These are phyloP conservation scores for Apostichopus californicus DNA, from an alignment of 35 echinoderm and acorn worm genomes.

Conservation along the genomic window DNA sequence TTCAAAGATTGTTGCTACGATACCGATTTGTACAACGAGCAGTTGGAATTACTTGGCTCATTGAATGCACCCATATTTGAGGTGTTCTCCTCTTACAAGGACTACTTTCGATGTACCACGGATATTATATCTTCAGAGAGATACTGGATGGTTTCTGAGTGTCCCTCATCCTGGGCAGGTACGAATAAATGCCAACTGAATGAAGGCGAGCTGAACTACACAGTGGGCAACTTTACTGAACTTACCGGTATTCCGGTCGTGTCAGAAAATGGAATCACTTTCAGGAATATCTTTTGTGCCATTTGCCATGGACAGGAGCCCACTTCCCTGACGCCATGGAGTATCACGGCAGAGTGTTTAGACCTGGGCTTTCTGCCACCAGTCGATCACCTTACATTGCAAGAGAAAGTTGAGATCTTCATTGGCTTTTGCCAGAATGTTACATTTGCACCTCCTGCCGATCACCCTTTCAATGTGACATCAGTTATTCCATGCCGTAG, in stretches of 20 bases:
- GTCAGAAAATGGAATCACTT: background rate
- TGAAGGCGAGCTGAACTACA: background rate
- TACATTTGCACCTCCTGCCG: background rate
- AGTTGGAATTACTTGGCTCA: background rate
- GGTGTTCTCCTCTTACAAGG: background rate
- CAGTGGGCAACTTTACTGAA: background rate
- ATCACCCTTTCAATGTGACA: background rate
- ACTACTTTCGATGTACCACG: background rate
- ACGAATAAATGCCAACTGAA: background rate
- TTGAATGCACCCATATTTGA: background rate
- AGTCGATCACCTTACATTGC: background rate
- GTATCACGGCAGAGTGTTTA: background rate
- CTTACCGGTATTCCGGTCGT: background rate
- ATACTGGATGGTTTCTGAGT: constrained; percentile 23
- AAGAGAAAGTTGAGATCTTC: background rate
- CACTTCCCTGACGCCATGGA: background rate
- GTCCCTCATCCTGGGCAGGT: background rate
- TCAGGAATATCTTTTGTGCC: background rate
- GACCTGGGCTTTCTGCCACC: background rate
- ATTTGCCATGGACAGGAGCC: background rate
- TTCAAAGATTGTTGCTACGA: constrained; percentile 28
- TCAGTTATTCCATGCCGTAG: background rate
- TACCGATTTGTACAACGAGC: background rate
- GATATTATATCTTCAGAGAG: background rate
- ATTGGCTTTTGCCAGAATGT: background rate